Percentiles rank a stretch among this genome's conserved stretches.
Evolutionary conservation across 2,888 invertebrate genomes (phyloP).

Genomic region (Nymphalis urticae): DNA sequence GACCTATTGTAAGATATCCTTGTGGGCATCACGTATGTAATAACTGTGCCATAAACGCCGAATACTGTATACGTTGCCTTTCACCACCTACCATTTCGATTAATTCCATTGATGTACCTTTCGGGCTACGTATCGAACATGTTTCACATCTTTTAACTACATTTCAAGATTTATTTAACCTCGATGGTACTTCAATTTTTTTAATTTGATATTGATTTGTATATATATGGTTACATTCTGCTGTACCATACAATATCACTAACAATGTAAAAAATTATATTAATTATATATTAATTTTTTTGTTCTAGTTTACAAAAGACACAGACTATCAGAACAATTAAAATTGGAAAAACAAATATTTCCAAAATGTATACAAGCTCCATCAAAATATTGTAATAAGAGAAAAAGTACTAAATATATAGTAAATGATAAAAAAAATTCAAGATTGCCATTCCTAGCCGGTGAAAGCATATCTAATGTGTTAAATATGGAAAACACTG

Average conservation of each 20-base stretch:
- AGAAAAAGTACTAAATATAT: slow-evolving; percentile 53
- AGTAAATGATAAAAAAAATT: slow-evolving; percentile 54
- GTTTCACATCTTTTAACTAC: slow-evolving; percentile 49
- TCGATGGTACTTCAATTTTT: slow-evolving; percentile 54
- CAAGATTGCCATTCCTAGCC: slow-evolving; percentile 43
- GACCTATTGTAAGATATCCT: slow-evolving; percentile 52
- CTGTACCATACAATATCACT: not conserved
- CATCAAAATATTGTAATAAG: slow-evolving; percentile 66
- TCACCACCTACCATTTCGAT: slow-evolving; percentile 45
- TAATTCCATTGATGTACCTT: slow-evolving; percentile 49
- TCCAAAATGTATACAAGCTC: slow-evolving; percentile 72
- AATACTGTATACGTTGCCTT: slow-evolving; percentile 56
- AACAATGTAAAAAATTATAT: not conserved
- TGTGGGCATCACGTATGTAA: slow-evolving; percentile 68
- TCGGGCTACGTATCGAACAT: slow-evolving; percentile 52
- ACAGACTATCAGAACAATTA: slow-evolving; percentile 60
- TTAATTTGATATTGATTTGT: not conserved
- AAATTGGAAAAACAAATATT: slow-evolving; percentile 70
- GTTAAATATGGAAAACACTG: slow-evolving; percentile 58
- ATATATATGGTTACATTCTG: no score
- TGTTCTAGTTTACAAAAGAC: slow-evolving; percentile 59
- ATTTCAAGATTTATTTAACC: slow-evolving; percentile 58
- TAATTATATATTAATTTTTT: slow-evolving; percentile 1
- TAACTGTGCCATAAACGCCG: slow-evolving; percentile 51
- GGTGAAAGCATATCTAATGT: slow-evolving; percentile 53